Percentiles rank a stretch among this genome's conserved stretches.
Conservation (phyloP, 2,113 vertebrate species). For the Colistium nudipinnis region DNA sequence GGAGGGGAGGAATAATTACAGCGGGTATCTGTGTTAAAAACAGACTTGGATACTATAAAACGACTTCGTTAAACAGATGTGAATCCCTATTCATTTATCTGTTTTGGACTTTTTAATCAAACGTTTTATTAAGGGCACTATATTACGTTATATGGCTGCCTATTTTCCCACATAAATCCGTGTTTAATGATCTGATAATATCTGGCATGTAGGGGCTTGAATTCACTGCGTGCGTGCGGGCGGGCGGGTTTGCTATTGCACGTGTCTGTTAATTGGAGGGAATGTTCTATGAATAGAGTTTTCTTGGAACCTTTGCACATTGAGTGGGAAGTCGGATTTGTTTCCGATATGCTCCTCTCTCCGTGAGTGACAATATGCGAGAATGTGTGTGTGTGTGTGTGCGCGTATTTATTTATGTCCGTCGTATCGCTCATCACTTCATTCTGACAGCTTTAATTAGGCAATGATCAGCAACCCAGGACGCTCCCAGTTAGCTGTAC, state of each 20-base stretch:
- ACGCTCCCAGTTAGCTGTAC: constrained; percentile 52
- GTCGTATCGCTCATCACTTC: constrained; percentile 3
- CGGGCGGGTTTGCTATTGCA: constrained; percentile 36
- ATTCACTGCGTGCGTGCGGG: constrained; percentile 13
- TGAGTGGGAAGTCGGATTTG: constrained; percentile 37
- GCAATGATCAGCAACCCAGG: constrained; percentile 26
- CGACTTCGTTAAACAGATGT: neutral
- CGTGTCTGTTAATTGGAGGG: constrained; percentile 47
- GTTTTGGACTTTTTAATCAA: neutral
- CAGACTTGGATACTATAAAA: no score
- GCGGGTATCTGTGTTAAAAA: neutral
- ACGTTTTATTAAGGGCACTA: neutral
- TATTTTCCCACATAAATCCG: constrained; percentile 1
- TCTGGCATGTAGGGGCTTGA: constrained; percentile 5
- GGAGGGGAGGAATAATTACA: neutral
- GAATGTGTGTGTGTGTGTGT: neutral
- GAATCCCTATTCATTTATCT: neutral
- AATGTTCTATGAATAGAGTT: constrained; percentile 49
- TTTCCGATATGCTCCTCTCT: constrained; percentile 29
- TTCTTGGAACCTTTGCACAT: constrained; percentile 33
- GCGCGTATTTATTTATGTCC: neutral
- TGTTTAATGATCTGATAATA: constrained; percentile 21
- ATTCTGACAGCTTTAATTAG: constrained; percentile 59
- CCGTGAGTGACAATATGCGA: neutral
- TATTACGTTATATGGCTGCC: neutral